Evolutionary conservation across 2,113 vertebrate species (phyloP), one percentile per base, ranked within the genome.

Genomic region (Rhabdomys dilectus): DNA sequence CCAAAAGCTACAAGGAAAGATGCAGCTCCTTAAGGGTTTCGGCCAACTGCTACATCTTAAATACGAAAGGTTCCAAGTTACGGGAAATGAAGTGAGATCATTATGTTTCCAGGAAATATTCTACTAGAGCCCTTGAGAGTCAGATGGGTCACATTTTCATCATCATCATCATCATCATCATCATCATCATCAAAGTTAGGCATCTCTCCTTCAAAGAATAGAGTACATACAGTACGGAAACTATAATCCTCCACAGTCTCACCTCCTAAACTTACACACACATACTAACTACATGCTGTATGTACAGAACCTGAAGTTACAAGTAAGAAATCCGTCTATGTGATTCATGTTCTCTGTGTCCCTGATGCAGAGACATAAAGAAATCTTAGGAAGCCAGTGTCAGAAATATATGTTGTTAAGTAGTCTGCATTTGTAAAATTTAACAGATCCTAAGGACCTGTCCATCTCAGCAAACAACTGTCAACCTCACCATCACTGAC

Each of bases 31-130:
- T 85, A 16, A 84, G 24, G 11, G 11, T 56, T n/a, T 39, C 4
- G 92, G 95, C 36, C 70, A 48, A 51, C 48, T 93, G 88, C 60
- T 72, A 91, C 77, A 60, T 73, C 88, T 93, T 91, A 81, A 94
- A 80, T 45, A 51, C 62, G 12, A n/a, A 48, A 91, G 8, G 34
- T 86, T 96, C 89, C 51, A 89, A 89, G 53, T 91, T 94, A 91
- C 6, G 2, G 60, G 72, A 36, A 66, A 11, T 77, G 8, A 89
- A 89, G 26, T 53, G 45, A 82, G 48, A 96, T 89, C 34, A 91
- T n/a, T 42, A 48, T 53, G 81, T 85, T 94, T 88, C 60, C 62
- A 91, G 48, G 12, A 36, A 85, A 76, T 66, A 92, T 21, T 77
- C 92, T 91, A 84, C 39, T 9, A 17, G 22, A 88, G 3, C 7